A percentile compares a stretch with the other conserved stretches of the same genome.
These are phyloP conservation scores for Laticauda laticaudata DNA, from an alignment of 2,113 vertebrate species.

Conservation along the genomic window DNA sequence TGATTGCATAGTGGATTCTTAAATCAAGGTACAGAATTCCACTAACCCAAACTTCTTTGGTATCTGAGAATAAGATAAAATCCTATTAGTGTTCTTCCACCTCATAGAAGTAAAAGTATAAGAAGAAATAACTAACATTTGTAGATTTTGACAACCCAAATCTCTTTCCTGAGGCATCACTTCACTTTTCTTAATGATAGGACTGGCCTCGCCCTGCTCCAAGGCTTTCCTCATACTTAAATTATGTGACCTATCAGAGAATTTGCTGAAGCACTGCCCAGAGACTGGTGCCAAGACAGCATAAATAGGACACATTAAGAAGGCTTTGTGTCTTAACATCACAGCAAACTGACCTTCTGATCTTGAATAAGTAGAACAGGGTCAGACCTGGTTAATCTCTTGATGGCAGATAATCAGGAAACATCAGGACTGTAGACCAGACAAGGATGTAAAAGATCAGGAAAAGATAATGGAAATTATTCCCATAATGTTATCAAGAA, in stretches of 20 bases:
- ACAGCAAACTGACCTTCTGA: not conserved
- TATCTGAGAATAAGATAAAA: not conserved
- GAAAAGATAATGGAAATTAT: not conserved
- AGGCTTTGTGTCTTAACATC: slow-evolving; percentile 4
- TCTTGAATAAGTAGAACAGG: not conserved
- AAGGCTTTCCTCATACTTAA: not conserved
- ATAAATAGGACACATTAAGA: slow-evolving; percentile 26
- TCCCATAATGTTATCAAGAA: not conserved
- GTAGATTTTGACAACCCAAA: not conserved
- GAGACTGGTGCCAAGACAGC: not conserved
- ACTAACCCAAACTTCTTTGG: not conserved
- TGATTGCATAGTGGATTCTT: not conserved
- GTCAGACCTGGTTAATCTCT: not conserved
- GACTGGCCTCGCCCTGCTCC: not conserved
- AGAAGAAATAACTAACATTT: not conserved
- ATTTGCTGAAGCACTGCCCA: not conserved
- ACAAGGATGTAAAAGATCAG: not conserved
- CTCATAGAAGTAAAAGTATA: not conserved
- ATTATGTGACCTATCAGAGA: slow-evolving; percentile 29
- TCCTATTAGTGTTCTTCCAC: not conserved
- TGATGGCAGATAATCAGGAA: not conserved
- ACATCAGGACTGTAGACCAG: not conserved
- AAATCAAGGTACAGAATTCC: not conserved
- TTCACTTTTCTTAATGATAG: not conserved
- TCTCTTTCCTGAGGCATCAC: not conserved